Evolutionary conservation across 1,140 invertebrate genomes (phyloP).

Genomic region (Ooceraea biroi): DNA sequence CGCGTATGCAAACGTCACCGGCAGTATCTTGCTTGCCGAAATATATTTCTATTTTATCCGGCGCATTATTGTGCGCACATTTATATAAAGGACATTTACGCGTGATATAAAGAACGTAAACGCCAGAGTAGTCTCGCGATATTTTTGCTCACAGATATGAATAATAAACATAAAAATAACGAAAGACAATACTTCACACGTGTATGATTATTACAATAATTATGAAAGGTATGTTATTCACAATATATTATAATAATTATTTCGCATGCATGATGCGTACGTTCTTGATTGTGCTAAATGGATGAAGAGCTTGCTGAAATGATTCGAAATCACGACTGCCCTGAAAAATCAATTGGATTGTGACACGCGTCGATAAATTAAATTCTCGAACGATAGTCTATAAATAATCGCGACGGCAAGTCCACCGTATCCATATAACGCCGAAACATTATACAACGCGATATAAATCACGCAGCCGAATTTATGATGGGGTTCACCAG

Average conservation of each 20-base stretch:
- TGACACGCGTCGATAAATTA: neutral
- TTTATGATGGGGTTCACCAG: constrained; percentile 36
- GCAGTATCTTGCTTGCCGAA: constrained; percentile 39
- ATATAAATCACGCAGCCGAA: constrained; percentile 34
- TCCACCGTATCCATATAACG: neutral
- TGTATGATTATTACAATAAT: too few species aligned
- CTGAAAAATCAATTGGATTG: neutral
- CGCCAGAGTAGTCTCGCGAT: constrained; percentile 4
- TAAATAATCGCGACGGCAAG: constrained; percentile 7
- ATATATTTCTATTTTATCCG: constrained; percentile 32
- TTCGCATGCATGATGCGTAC: too few species aligned
- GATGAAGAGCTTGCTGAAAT: neutral
- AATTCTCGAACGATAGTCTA: neutral
- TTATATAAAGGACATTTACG: neutral
- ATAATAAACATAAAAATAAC: constrained; percentile 21
- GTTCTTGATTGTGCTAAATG: neutral
- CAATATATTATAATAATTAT: neutral
- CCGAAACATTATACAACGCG: constrained; percentile 38
- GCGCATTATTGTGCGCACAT: constrained; percentile 12
- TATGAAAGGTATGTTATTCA: neutral
- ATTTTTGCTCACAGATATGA: neutral
- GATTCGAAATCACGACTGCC: neutral
- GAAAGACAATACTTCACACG: neutral
- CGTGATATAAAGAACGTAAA: constrained; percentile 25
- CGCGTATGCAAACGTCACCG: constrained; percentile 42